Conservation (phyloP, 1,140 invertebrate species). For the Drosophila carrolli region DNA sequence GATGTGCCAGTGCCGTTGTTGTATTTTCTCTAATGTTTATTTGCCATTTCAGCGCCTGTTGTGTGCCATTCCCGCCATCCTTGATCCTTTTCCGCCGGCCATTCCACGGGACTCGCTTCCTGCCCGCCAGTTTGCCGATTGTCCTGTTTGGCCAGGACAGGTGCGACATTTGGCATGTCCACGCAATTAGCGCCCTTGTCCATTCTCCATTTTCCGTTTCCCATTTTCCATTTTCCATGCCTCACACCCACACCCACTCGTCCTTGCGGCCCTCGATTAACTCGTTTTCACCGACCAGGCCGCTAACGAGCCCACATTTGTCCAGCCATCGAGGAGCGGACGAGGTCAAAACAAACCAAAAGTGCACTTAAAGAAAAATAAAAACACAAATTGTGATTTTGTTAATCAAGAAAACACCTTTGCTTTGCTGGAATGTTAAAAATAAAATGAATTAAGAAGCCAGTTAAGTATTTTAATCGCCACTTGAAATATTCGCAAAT, state of each 20-base stretch:
- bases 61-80: slow-evolving; percentile 7
- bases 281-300: slow-evolving; percentile 49
- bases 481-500: too few relatives aligned
- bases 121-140: slow-evolving; percentile 1
- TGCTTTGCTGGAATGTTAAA: too few relatives aligned
- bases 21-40: slow-evolving; percentile 72
- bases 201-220: neutral
- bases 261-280: slow-evolving; percentile 54
- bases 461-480: too few relatives aligned
- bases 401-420: too few relatives aligned
- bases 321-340: slow-evolving; percentile 21
- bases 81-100: slow-evolving; percentile 24
- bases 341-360: slow-evolving; percentile 2
- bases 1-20: slow-evolving; percentile 45
- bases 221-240: neutral
- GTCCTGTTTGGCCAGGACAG: slow-evolving; percentile 47
- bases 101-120: neutral
- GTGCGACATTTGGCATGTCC: slow-evolving; percentile 79
- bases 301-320: slow-evolving; percentile 52
- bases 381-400: too few relatives aligned
- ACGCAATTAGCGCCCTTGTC: slow-evolving; percentile 70
- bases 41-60: slow-evolving; percentile 53
- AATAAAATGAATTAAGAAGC: too few relatives aligned
- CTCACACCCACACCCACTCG: neutral
- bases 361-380: neutral